Base-by-base conservation (phyloP, 2,888 invertebrate species). In the Diplolepis rosae region DNA sequence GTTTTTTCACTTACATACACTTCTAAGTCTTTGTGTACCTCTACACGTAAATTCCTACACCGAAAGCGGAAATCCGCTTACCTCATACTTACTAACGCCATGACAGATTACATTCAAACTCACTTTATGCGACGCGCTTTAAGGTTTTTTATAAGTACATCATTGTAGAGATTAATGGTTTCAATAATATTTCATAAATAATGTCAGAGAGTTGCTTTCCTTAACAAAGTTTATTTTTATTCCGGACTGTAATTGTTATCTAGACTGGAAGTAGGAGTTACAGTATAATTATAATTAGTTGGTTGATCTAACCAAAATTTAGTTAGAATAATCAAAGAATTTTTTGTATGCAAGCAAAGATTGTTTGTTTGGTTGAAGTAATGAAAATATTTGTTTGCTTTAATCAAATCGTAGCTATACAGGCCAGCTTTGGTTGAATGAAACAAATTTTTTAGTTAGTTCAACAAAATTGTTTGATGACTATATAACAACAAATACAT, bases 1-100 rank as follows among this genome's bases (percentile, higher is more conserved):
- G 66, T 68, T 74, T 72, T 71, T 74, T 72, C 70, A 68, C 68
- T 70, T 52, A 66, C 51, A 24, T 61, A 68, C 69, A 68, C 70
- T 56, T 56, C 61, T 72, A 66, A 24, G 66, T 42, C 18, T 48
- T 70, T 67, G 66, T 66, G 61, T 45, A 61, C 42, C 42, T 51
- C 70, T 68, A 69, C 66, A 71, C 65, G 32, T 22, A 30, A 50
- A 48, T n/a, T 30, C 50, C 35, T 51, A 50, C 35, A 51, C 51
- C 28, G 24, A 50, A 65, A 69, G 51, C 69, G 69, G 39, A 28
- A 30, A 27, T 52, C 66, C 39, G 50, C 65, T 56, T 61, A 24
- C 30, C 50, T 70, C 70, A 70, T 52, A 54, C 54, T 45, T 35
- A 22, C 48, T 56, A 56, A 70, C 45, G 66, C 28, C 42, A 70